Evolutionary conservation across 2,797 vertebrate genomes (phyloP), one percentile per base, ranked within the genome.

Genomic region (Lateolabrax maculatus): DNA sequence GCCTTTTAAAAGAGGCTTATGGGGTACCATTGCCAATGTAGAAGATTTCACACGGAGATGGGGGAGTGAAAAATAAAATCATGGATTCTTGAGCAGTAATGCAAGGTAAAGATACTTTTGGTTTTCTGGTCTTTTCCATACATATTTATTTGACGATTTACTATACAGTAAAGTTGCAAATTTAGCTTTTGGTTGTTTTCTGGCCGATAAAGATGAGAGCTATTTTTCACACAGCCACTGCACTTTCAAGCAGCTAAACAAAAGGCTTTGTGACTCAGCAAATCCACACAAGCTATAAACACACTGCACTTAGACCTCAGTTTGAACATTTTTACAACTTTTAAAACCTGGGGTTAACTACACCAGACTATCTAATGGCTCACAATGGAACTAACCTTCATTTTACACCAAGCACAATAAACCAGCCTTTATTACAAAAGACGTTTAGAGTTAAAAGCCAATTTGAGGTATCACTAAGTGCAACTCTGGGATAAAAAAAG

Each of bases 1-100:
- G 51, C 51, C 60, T 77, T 79, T 80, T 80, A 84, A 81, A n/a
- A 84, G 36, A 83, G 58, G 66, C 67, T 84, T 76, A 65, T 63
- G 44, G 34, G 43, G 64, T 36, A 86, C 75, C 49, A 56, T 25
- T n/a, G 9, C 3, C 34, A 34, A 11, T n/a, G 65, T 23, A 53
- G 41, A 67, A 18, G 48, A 81, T 80, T 43, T 72, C 62, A 53
- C 37, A 73, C 11, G 1, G 36, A 71, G 62, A 65, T 57, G 31
- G 27, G 8, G 10, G 57, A 51, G 18, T 29, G 43, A 69, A 46
- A 79, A 77, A 76, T 36, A 53, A 70, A 25, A 62, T 71, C 19
- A 51, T 23, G 25, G 56, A 44, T 57, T 81, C 43, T 57, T 69
- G 34, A 82, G 71, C 25, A 57, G 39, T 41, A 65, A 71, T 60